Percentiles rank a stretch among this genome's conserved stretches.
These are phyloP conservation scores for Andrena fulva DNA, from an alignment of 2,888 invertebrate species.

Conservation along the genomic window DNA sequence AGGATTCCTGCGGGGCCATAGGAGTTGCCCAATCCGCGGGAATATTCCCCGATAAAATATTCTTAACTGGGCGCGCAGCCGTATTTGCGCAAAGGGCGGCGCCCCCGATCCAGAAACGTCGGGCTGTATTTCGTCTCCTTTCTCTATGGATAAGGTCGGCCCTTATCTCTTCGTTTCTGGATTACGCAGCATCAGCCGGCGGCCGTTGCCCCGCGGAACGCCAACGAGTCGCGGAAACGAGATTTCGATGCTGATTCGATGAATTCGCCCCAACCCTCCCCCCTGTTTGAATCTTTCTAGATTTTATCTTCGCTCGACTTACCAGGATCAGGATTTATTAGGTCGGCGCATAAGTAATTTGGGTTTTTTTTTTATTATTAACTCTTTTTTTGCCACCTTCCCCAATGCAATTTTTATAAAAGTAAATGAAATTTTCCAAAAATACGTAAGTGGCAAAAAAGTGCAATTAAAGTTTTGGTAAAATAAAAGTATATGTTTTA, in stretches of 20 bases:
- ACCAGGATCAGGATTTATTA: no score
- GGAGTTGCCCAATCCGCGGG: slow-evolving; percentile 45
- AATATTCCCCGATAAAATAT: slow-evolving; percentile 77
- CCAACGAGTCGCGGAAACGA: neutral
- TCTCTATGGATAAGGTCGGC: slow-evolving; percentile 40
- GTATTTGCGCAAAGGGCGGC: slow-evolving; percentile 65
- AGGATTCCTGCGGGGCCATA: slow-evolving; percentile 73
- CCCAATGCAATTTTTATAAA: no score
- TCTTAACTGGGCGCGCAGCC: slow-evolving; percentile 67
- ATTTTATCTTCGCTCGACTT: no score
- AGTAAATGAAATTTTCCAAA: no score
- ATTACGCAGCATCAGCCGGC: slow-evolving; percentile 33
- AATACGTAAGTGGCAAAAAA: no score
- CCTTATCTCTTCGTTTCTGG: slow-evolving; percentile 18
- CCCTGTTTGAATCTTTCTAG: neutral
- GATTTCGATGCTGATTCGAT: slow-evolving; percentile 5
- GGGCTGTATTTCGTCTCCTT: slow-evolving; percentile 43
- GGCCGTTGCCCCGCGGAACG: neutral
- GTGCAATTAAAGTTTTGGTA: no score
- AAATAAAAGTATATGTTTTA: no score
- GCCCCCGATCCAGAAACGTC: slow-evolving; percentile 44
- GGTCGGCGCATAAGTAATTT: no score
- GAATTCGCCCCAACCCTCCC: neutral
- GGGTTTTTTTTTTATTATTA: no score
- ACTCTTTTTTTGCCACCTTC: no score